These are phyloP conservation scores for Theropithecus gelada DNA, from an alignment of 2,113 vertebrate species.

Conservation along the genomic window DNA sequence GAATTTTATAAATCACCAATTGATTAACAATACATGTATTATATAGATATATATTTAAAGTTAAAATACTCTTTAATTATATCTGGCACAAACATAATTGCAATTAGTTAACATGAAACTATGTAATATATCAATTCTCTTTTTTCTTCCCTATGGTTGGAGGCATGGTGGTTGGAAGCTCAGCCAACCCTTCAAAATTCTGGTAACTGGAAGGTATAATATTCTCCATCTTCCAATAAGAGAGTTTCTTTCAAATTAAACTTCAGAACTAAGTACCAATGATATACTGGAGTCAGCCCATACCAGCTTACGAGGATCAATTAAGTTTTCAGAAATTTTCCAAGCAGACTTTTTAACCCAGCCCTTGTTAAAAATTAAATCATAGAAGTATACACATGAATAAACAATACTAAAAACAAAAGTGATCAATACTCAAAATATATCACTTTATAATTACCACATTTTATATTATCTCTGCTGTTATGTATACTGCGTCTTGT, in stretches of 20 bases:
- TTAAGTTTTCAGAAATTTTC: constrained; percentile 13
- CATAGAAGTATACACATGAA: not conserved
- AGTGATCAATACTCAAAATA: not conserved
- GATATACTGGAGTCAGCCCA: not conserved
- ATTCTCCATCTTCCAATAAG: not conserved
- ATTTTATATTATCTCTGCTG: not conserved
- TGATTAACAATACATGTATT: not conserved
- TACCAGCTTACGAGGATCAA: not conserved
- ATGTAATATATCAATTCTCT: not conserved
- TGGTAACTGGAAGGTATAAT: not conserved
- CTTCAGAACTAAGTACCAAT: not conserved
- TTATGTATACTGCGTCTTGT: not conserved
- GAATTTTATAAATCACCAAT: not conserved
- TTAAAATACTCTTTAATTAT: not conserved
- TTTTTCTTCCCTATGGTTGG: not conserved
- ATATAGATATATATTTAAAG: not conserved
- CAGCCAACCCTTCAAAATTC: not conserved
- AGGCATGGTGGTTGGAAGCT: not conserved
- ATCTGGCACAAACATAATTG: not conserved
- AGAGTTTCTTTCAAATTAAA: not conserved
- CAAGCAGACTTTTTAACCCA: not conserved
- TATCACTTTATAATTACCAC: not conserved
- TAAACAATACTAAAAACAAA: not conserved
- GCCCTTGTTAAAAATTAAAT: not conserved
- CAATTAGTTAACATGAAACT: not conserved